Percentiles rank a stretch among this genome's conserved stretches.
These are phyloP conservation scores for Vultur gryphus DNA, from an alignment of 2,797 vertebrate genomes.

Conservation along the genomic window DNA sequence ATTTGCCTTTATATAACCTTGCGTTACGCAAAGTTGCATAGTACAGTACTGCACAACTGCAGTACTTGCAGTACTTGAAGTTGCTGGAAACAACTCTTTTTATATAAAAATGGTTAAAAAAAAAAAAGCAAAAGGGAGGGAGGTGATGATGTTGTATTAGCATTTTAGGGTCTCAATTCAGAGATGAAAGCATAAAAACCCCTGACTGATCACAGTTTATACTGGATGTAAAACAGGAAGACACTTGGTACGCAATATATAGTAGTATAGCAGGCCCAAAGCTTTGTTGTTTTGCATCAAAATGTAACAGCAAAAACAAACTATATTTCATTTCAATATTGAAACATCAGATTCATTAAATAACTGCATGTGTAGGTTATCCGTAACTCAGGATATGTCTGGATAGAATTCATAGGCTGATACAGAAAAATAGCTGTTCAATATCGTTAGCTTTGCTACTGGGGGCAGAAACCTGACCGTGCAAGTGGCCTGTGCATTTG, in stretches of 20 bases:
- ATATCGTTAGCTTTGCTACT: not conserved
- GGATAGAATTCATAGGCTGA: not conserved
- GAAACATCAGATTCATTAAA: not conserved
- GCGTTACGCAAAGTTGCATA: constrained; percentile 25
- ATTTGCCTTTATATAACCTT: constrained; percentile 68
- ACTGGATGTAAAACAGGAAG: not conserved
- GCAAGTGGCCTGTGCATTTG: not conserved
- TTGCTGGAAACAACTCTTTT: constrained; percentile 69
- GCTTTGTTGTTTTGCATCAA: constrained; percentile 30
- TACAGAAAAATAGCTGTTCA: not conserved
- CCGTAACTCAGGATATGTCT: not conserved
- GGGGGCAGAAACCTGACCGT: not conserved
- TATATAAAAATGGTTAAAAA: constrained; percentile 45
- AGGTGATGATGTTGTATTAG: not conserved
- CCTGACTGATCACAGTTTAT: not conserved
- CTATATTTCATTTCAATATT: not conserved
- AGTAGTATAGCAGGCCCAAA: not conserved
- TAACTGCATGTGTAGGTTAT: not conserved
- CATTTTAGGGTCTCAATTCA: not conserved
- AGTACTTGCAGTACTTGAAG: constrained; percentile 60
- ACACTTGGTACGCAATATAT: not conserved
- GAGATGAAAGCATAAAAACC: not conserved
- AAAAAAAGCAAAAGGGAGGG: not conserved
- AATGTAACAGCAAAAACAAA: constrained; percentile 1
- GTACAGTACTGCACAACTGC: constrained; percentile 33